These are phyloP conservation scores for Bungarus multicinctus DNA, from an alignment of 2,113 vertebrate genomes.

Conservation along the genomic window DNA sequence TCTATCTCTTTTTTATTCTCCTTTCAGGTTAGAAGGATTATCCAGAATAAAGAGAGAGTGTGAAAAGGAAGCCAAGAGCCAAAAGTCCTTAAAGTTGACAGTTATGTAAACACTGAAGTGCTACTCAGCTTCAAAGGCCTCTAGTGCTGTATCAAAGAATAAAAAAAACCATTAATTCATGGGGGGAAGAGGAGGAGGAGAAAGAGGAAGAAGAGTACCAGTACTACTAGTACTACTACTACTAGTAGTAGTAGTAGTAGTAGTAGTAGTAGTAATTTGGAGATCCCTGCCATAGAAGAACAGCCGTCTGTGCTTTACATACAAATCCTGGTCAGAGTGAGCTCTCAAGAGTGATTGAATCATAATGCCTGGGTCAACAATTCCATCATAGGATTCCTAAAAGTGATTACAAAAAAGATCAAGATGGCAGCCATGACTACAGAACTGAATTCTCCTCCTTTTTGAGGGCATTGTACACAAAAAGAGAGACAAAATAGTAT, in stretches of 20 bases:
- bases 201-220: background rate
- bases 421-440: background rate
- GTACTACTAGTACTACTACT: too few species aligned
- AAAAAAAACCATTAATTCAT: background rate
- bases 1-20: background rate
- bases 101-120: background rate
- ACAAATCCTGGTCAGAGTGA: background rate
- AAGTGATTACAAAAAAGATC: background rate
- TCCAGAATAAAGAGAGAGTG: background rate
- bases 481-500: constrained; percentile 8
- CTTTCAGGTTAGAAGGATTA: background rate
- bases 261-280: background rate
- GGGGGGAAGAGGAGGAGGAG: background rate
- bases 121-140: background rate
- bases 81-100: background rate
- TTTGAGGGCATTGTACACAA: background rate
- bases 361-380: background rate
- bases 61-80: background rate
- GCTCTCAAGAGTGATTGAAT: background rate
- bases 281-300: background rate
- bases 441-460: background rate
- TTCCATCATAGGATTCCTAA: background rate
- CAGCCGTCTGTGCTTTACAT: too few species aligned
- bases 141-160: background rate
- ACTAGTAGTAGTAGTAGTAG: too few species aligned